These are phyloP conservation scores for Eublepharis macularius DNA, from an alignment of 2,113 vertebrate species.

Conservation along the genomic window DNA sequence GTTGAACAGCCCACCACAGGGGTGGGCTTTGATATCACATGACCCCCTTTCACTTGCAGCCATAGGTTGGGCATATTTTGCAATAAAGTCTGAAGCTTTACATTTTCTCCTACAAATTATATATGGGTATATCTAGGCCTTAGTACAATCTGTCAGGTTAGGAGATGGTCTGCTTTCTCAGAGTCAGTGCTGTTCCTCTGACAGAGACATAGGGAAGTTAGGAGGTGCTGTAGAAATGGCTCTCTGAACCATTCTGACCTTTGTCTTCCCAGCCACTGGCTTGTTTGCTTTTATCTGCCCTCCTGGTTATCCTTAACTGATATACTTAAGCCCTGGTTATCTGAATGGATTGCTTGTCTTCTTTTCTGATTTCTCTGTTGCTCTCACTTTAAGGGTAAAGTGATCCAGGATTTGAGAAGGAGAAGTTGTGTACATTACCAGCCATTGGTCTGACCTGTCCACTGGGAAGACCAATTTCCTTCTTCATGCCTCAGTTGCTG, in stretches of 20 bases:
- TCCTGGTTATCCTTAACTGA: background rate
- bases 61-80: background rate
- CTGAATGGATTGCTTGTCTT: background rate
- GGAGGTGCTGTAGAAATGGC: background rate
- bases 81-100: background rate
- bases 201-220: background rate
- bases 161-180: background rate
- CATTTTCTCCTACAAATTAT: background rate
- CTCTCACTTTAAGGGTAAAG: background rate
- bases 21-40: background rate
- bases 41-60: background rate
- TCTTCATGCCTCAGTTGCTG: background rate
- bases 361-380: background rate
- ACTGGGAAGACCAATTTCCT: background rate
- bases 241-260: background rate
- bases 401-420: background rate
- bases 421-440: background rate
- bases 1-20: background rate
- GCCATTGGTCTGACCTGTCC: background rate
- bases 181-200: background rate
- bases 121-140: background rate
- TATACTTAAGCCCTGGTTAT: background rate
- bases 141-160: background rate
- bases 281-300: background rate
- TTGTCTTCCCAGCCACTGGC: background rate